These are phyloP conservation scores for Eulemur rufifrons DNA, from an alignment of 2,113 vertebrate genomes.

Conservation along the genomic window DNA sequence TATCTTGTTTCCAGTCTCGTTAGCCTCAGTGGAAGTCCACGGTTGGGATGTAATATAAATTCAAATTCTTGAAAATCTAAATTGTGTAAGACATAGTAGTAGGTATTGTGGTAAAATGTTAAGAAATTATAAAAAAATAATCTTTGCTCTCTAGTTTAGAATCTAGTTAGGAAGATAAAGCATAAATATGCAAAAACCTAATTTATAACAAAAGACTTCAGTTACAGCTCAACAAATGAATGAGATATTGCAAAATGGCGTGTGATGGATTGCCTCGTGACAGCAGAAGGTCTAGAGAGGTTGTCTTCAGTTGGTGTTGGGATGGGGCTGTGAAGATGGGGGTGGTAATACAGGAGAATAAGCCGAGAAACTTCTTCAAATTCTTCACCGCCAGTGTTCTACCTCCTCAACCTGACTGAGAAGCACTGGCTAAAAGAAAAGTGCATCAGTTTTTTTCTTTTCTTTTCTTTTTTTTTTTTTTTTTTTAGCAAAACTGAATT, in stretches of 20 bases:
- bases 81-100: neutral
- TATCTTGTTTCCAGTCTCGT: neutral
- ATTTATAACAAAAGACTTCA: neutral
- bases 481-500: neutral
- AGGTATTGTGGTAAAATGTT: neutral
- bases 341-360: neutral
- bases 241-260: neutral
- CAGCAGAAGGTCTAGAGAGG: neutral
- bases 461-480: too few relatives aligned
- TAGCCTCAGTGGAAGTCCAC: neutral
- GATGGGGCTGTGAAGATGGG: neutral
- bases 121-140: neutral
- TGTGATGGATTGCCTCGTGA: neutral
- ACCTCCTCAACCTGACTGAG: neutral
- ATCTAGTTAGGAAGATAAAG: neutral
- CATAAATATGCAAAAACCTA: neutral
- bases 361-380: neutral
- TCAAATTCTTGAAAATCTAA: conserved; percentile 13
- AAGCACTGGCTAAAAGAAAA: neutral
- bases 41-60: conserved; percentile 25
- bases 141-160: neutral
- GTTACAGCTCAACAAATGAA: neutral
- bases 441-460: neutral
- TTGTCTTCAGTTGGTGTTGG: neutral
- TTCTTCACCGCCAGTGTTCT: neutral